Evolutionary conservation across 2,888 invertebrate genomes (phyloP), one percentile per base, ranked within the genome.

Genomic region (Eilema depressum): DNA sequence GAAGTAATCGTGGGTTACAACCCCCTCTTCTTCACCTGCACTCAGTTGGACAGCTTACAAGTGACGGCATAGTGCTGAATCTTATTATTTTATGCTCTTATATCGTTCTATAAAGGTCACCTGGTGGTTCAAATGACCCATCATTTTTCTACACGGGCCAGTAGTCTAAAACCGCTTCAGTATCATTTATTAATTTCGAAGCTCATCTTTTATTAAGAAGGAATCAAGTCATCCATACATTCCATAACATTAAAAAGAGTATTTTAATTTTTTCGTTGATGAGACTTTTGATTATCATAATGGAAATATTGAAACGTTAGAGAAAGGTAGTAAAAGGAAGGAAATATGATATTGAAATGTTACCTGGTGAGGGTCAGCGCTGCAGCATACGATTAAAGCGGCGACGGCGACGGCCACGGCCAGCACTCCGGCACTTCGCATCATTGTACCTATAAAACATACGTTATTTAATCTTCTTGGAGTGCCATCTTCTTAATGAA

Each of bases 351-450:
- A 14, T 25, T n/a, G 62, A 23, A 60, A 8, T 59, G 14, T 75
- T 88, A 95, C 95, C 92, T 92, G 92, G 66, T 91, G 93, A 74
- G 91, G 87, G 66, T 92, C 90, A 57, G 94, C 95, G 69, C 77
- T 92, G 85, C 94, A 94, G 86, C 89, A 89, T 66, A 92, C 91
- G 10, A 95, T 81, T 69, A 95, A 73, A 8, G 92, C 88, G 73
- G 92, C 92, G 59, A n/a, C n/a, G n/a, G n/a, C n/a, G n/a, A 91
- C 80, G 69, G 89, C 89, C 79, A 93, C 85, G 67, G 86, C 89
- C 83, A 93, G 77, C 77, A 85, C 88, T 86, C 92, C 82, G 73
- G 85, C 75, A 75, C 88, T 87, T 77, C 92, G 88, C 89, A 93
- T 91, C 88, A 85, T 92, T 84, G 77, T 75, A 76, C 75, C 88